Evolutionary conservation across 2,888 invertebrate genomes (phyloP), one percentile per base, ranked within the genome.

Genomic region (Conops quadrifasciatus): DNA sequence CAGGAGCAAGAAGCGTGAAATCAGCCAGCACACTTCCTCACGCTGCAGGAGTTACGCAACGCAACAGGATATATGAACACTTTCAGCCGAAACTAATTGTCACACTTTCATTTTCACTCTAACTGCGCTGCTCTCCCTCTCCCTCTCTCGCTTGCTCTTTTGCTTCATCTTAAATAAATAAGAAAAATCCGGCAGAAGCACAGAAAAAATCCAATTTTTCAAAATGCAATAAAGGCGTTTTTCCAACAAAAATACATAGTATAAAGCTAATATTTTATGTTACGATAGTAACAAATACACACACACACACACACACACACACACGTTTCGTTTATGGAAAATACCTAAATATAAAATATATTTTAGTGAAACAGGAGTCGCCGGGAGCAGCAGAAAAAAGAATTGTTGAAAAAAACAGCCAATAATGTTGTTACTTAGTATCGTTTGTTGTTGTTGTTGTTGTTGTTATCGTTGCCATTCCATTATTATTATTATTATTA

Each of bases 61-160:
- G 36, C 68, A 49, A 49, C 68, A 68, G 68, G 68, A 24, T 28
- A 62, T 62, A 51, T 51, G 60, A 30, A 68, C 4, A 36, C 36
- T 36, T 49, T 62, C 9, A 28, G 51, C 60, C 62, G 36, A 36
- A 9, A 36, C 68, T 62, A 62, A 62, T 62, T 51, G 60, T 19
- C 68, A 68, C 60, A 68, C 68, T 68, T 66, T 66, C 66, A 43
- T 56, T 66, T 62, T 51, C 62, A 58, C 58, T 21, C 28, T 16
- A 49, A 2, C 11, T 21, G n/a, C 21, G 53, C 11, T n/a, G 21
- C 11, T n/a, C 49, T n/a, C 49, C 13, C 53, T 53, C 21, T 21
- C 53, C 16, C 49, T 49, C 49, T 21, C 9, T 21, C 53, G 5
- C 16, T 36, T n/a, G n/a, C 49, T 49, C 16, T 49, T 45, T 15